A percentile compares a stretch with the other conserved stretches of the same genome.
phyloP scores from a whole-genome alignment of 2,797 vertebrate species.

The Coreius guichenoti region DNA sequence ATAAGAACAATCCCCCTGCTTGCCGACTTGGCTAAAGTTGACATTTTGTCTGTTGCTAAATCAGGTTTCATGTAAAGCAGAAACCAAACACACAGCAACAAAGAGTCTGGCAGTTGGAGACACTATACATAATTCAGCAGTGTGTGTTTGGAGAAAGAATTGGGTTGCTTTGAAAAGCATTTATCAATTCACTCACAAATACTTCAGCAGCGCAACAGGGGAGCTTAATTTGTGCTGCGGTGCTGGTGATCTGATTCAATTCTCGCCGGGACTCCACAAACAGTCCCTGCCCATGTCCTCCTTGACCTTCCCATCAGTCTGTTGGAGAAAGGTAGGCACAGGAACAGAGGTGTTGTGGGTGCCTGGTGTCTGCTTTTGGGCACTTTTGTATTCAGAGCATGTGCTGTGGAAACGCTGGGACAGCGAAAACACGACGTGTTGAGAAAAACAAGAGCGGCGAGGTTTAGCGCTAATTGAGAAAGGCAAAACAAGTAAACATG shows the following conservation, averaged over 20 bases:
- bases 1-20: slow-evolving; percentile 63
- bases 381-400: slow-evolving; percentile 72
- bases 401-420: slow-evolving; percentile 61
- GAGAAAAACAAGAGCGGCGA: slow-evolving; percentile 59
- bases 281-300: slow-evolving; percentile 40
- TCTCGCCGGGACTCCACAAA: slow-evolving; percentile 55
- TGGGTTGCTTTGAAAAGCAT: slow-evolving; percentile 68
- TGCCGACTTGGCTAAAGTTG: slow-evolving; percentile 59
- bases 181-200: slow-evolving; percentile 67
- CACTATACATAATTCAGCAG: slow-evolving; percentile 75
- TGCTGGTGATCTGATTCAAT: slow-evolving; percentile 59
- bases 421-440: slow-evolving; percentile 58
- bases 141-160: slow-evolving; percentile 4
- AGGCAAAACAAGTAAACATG: slow-evolving; percentile 66
- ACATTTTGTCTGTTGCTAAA: slow-evolving; percentile 66
- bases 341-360: neutral
- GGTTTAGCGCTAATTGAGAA: slow-evolving; percentile 60
- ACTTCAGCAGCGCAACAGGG: slow-evolving; percentile 39
- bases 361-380: slow-evolving; percentile 54
- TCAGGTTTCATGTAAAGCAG: slow-evolving; percentile 70
- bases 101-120: slow-evolving; percentile 65
- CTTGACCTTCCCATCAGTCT: slow-evolving; percentile 69
- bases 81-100: slow-evolving; percentile 67
- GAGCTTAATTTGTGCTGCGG: slow-evolving; percentile 65
- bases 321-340: slow-evolving; percentile 7